phyloP scores from a whole-genome alignment of 2,888 invertebrate species.

The Drosophila mercatorum region DNA sequence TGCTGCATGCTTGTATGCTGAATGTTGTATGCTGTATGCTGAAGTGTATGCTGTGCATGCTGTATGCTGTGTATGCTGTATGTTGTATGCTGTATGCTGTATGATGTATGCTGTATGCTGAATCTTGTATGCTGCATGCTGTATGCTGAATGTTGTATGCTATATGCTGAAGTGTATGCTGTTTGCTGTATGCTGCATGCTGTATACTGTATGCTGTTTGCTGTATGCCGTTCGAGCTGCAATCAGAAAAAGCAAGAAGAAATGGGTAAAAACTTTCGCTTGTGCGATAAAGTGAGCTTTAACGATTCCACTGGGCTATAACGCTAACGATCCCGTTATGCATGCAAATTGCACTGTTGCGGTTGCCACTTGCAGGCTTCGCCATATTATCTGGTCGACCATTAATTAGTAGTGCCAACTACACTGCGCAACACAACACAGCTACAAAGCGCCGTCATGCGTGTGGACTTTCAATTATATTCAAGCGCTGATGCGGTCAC shows the following conservation, averaged over 20 bases:
- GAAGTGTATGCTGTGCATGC: no score
- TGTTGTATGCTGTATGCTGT: no score
- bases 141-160: no score
- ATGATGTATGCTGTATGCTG: no score
- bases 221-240: no score
- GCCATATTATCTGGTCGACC: constrained; percentile 18
- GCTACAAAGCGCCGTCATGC: constrained; percentile 1
- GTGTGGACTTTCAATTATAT: constrained; percentile 37
- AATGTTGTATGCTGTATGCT: no score
- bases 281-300: neutral
- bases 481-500: constrained; percentile 34
- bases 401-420: constrained; percentile 35
- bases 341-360: constrained; percentile 11
- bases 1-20: no score
- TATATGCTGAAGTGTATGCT: no score
- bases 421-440: neutral
- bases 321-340: constrained; percentile 16
- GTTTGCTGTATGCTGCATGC: no score
- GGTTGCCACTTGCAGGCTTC: constrained; percentile 15
- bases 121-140: no score
- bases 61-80: no score
- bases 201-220: no score
- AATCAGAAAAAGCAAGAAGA: neutral
- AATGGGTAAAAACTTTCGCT: neutral
- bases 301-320: neutral